Base-by-base conservation (phyloP, 2,797 vertebrate species). In the Acridotheres tristis region DNA sequence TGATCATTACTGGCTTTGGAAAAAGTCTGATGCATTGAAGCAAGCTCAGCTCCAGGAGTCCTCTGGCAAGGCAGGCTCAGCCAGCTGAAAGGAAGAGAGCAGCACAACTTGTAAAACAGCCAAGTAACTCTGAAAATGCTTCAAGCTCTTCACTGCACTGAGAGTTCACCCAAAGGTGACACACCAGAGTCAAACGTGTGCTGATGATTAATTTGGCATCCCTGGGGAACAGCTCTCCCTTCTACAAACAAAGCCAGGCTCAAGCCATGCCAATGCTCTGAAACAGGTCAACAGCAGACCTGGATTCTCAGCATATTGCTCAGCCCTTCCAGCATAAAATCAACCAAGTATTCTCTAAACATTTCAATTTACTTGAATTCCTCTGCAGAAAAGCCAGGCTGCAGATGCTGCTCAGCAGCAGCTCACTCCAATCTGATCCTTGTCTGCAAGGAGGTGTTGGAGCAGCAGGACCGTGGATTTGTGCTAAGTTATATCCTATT, bases 401-500 rank as follows among this genome's bases (percentile, higher is more conserved):
- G 14, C 54, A n/a, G 73, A 7, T 48, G 75, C 88, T 80, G 62
- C 88, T 85, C 72, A 27, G 68, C 2, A 1, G 67, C 68, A 94
- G 68, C 66, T 89, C 4, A 0, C 32, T 42, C 54, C 6, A 42
- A 48, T 65, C 32, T 29, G 51, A 84, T 78, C 76, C 83, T 57
- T 11, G 21, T 29, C 80, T 43, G 29, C 7, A 48, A 53, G 73
- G 73, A 91, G 79, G 65, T 55, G 40, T 4, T 54, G 55, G 8
- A 88, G 79, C 76, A 86, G 73, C 4, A 1, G 51, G 65, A 43
- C 76, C 54, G 62, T 58, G 89, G 82, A 81, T 92, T 63, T 95
- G 68, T 88, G 43, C 43, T 75, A 48, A 89, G 75, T 68, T 96
- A 93, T 5, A 93, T 77, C 63, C 84, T 43, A 22, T 85, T 87